Percentiles rank a stretch among this genome's conserved stretches.
Evolutionary conservation across 2,888 invertebrate genomes (phyloP).

Genomic region (Petrolisthes manimaculis): DNA sequence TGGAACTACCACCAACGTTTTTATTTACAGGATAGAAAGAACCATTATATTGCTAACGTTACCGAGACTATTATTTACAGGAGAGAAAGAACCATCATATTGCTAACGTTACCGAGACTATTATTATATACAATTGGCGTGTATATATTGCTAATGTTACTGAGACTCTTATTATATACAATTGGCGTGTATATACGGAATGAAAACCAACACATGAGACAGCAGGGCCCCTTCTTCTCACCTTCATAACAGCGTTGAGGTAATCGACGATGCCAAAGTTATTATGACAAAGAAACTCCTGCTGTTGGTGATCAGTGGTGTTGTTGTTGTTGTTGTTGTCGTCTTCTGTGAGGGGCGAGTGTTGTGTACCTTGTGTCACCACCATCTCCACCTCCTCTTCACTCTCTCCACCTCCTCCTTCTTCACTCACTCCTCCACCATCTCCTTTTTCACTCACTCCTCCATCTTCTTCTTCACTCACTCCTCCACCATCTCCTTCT

Average conservation of each 20-base stretch:
- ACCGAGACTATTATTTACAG: no score
- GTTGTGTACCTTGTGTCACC: no score
- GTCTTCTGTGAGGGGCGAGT: no score
- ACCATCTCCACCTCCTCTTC: no score
- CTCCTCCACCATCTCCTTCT: neutral
- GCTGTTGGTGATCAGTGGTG: no score
- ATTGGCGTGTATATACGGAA: no score
- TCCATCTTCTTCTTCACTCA: neutral
- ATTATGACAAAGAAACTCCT: neutral
- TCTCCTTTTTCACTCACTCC: neutral
- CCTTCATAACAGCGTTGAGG: conserved; percentile 27
- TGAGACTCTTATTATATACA: no score
- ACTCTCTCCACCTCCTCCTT: neutral
- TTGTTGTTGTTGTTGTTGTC: no score
- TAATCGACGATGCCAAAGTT: conserved; percentile 37
- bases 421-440: neutral
- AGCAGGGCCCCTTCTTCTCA: neutral
- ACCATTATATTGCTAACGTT: neutral
- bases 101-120: neutral
- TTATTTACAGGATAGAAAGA: no score
- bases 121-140: no score
- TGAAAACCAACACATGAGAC: no score
- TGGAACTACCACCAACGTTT: neutral
- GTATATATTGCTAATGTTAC: neutral
- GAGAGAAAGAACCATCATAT: neutral